These are phyloP conservation scores for Acipenser ruthenus DNA, from an alignment of 2,797 vertebrate genomes.

Conservation along the genomic window DNA sequence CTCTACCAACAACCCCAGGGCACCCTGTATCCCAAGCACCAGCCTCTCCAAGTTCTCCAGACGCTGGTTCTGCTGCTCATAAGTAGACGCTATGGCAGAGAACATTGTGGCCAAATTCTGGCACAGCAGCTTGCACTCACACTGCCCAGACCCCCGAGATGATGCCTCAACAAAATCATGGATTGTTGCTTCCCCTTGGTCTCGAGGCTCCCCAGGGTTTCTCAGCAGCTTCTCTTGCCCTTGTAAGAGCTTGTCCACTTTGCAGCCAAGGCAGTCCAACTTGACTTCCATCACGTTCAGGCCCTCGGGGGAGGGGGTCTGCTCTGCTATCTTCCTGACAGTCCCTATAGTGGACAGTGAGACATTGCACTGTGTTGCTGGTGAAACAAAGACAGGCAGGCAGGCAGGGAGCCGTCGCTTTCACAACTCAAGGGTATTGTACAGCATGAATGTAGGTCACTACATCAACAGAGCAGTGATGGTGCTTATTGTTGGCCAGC, in stretches of 20 bases:
- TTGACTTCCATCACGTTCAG: conserved; percentile 30
- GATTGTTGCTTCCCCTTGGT: neutral
- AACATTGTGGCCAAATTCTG: conserved; percentile 4
- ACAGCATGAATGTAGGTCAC: neutral
- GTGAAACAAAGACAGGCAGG: neutral
- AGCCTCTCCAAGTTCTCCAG: conserved; percentile 34
- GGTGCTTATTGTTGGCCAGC: conserved; percentile 13
- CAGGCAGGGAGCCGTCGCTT: neutral
- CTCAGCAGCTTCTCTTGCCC: neutral
- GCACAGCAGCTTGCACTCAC: conserved; percentile 24
- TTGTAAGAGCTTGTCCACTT: conserved; percentile 31
- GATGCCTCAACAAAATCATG: neutral
- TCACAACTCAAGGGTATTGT: too few species aligned
- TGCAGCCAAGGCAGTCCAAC: conserved; percentile 31
- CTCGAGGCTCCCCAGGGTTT: neutral
- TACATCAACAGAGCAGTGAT: neutral
- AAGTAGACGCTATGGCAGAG: conserved; percentile 24
- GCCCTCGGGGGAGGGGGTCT: conserved; percentile 7
- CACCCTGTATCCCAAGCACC: conserved; percentile 28
- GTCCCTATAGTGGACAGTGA: conserved; percentile 21
- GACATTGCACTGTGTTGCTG: neutral
- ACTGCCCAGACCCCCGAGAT: neutral
- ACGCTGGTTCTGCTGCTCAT: conserved; percentile 24
- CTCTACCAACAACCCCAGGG: conserved; percentile 22
- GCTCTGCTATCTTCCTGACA: conserved; percentile 13